Evolutionary conservation across 2,113 vertebrate genomes (phyloP).

Genomic region (Centropus bengalensis): DNA sequence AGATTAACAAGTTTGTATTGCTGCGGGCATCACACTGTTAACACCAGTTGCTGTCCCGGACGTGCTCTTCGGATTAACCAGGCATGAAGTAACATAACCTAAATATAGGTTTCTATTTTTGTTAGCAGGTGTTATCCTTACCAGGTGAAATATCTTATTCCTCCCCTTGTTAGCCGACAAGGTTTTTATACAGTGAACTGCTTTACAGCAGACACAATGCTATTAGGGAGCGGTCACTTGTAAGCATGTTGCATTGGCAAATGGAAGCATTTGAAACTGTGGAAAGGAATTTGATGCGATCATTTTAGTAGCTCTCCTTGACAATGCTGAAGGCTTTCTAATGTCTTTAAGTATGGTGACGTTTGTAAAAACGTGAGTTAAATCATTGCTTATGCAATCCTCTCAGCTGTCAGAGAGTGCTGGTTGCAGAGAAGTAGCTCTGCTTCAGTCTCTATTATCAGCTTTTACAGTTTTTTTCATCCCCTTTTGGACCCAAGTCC

Average conservation of each 20-base stretch:
- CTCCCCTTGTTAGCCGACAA: background rate
- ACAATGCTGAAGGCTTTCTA: background rate
- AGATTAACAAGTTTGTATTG: conserved; percentile 61
- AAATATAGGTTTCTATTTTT: conserved; percentile 66
- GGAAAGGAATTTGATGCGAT: background rate
- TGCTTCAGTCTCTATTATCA: background rate
- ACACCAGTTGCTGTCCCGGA: conserved; percentile 68
- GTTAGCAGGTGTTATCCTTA: conserved; percentile 43
- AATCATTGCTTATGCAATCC: background rate
- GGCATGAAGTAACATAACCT: conserved; percentile 52
- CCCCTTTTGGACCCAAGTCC: background rate
- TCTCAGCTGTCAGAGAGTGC: background rate
- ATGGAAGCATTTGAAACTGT: background rate
- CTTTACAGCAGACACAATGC: background rate
- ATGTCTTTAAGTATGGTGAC: background rate
- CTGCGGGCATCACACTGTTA: conserved; percentile 54
- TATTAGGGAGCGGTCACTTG: background rate
- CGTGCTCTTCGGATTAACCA: conserved; percentile 56
- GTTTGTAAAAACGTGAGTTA: background rate
- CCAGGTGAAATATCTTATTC: conserved; percentile 44
- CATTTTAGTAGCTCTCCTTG: background rate
- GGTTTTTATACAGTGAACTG: background rate
- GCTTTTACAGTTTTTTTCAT: background rate
- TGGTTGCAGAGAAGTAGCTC: background rate
- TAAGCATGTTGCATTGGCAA: background rate